phyloP scores from a whole-genome alignment of 2,113 vertebrate genomes.

The Anarhynchus alexandrinus region DNA sequence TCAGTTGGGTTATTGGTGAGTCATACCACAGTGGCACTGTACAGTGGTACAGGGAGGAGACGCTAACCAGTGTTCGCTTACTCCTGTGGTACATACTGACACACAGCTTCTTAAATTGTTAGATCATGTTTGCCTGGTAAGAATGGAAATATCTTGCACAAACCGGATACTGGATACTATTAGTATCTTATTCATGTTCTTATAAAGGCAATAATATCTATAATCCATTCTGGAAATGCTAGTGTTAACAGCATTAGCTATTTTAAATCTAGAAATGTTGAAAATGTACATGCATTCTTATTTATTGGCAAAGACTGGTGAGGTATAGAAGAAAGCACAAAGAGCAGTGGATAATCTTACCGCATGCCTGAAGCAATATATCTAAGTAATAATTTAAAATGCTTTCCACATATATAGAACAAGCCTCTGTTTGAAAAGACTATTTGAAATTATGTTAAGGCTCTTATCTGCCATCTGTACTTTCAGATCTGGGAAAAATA shows the following conservation, averaged over 20 bases:
- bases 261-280: background rate
- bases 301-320: background rate
- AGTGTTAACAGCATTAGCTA: background rate
- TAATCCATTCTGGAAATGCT: background rate
- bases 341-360: background rate
- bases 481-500: background rate
- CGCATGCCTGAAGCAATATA: background rate
- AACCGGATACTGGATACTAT: background rate
- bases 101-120: background rate
- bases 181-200: background rate
- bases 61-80: rapidly evolving
- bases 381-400: background rate
- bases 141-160: background rate
- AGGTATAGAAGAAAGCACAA: background rate
- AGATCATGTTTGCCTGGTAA: background rate
- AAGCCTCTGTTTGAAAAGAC: background rate
- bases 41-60: background rate
- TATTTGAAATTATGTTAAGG: slow-evolving; percentile 35
- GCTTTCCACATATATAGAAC: background rate
- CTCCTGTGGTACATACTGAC: background rate
- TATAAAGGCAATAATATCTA: background rate
- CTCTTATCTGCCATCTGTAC: slow-evolving; percentile 12
- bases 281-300: background rate
- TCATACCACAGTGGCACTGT: background rate
- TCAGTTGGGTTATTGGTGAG: background rate